Evolutionary conservation across 2,113 vertebrate genomes (phyloP).

Genomic region (Falcunculus frontatus): DNA sequence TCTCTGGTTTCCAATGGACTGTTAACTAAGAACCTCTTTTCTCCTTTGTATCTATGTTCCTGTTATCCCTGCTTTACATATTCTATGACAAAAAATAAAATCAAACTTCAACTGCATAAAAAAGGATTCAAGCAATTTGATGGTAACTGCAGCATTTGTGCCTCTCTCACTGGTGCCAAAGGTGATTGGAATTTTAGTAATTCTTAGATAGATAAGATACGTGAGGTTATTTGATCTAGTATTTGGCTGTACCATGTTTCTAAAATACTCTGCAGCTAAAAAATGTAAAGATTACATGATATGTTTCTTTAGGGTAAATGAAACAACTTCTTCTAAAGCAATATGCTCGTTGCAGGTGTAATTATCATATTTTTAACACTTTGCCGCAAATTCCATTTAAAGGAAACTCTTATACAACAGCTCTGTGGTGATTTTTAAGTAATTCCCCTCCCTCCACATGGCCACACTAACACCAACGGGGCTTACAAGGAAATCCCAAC

Average conservation of each 20-base stretch:
- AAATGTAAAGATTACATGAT: background rate
- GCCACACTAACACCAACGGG: background rate
- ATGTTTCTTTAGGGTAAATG: background rate
- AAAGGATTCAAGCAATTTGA: background rate
- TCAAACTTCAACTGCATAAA: background rate
- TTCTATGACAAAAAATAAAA: background rate
- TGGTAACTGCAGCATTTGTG: background rate
- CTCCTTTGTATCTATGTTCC: background rate
- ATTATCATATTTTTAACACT: background rate
- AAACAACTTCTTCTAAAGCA: background rate
- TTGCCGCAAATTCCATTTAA: background rate
- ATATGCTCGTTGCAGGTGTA: background rate
- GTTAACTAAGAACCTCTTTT: background rate
- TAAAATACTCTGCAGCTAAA: background rate
- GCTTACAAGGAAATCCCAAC: constrained; percentile 37
- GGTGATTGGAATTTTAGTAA: constrained; percentile 11
- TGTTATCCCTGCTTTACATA: background rate
- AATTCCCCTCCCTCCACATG: background rate
- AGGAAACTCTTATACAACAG: background rate
- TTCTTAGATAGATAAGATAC: background rate
- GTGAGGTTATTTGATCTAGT: background rate
- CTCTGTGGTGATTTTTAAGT: background rate
- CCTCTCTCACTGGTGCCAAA: constrained; percentile 9
- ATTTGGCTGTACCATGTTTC: background rate
- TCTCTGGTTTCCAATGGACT: background rate